These are phyloP conservation scores for Drosophila virilis DNA, from an alignment of 1,140 invertebrate genomes.

Conservation along the genomic window DNA sequence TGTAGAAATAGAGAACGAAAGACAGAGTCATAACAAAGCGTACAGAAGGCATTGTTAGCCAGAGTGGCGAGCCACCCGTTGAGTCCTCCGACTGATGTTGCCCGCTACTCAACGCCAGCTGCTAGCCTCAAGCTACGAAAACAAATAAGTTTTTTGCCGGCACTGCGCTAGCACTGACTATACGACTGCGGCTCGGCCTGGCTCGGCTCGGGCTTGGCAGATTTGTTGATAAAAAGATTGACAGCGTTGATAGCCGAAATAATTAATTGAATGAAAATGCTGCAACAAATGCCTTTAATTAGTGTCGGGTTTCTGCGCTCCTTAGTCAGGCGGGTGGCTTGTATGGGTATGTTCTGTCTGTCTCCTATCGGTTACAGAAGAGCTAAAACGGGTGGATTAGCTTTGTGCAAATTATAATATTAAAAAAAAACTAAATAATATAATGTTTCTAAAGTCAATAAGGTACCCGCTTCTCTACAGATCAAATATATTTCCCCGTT, in stretches of 20 bases:
- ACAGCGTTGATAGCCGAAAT: constrained; percentile 80
- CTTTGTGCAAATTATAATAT: background rate
- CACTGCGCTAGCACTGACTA: constrained; percentile 1
- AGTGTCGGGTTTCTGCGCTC: constrained; percentile 66
- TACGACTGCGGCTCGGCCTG: constrained; percentile 4
- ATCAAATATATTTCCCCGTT: too few species aligned
- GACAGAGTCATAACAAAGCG: constrained; percentile 42
- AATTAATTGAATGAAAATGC: constrained; percentile 82
- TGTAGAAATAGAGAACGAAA: background rate
- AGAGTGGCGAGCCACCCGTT: constrained; percentile 11
- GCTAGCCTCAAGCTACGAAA: constrained; percentile 39
- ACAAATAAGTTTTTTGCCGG: constrained; percentile 39
- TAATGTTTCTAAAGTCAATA: background rate
- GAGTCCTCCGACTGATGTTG: constrained; percentile 4
- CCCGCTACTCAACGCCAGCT: constrained; percentile 33
- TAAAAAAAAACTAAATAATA: background rate
- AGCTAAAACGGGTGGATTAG: background rate
- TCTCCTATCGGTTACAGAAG: constrained; percentile 4
- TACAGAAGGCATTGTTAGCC: constrained; percentile 52
- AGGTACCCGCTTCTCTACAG: background rate
- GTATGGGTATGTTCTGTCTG: constrained; percentile 10
- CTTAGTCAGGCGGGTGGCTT: constrained; percentile 7
- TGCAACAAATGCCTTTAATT: constrained; percentile 81
- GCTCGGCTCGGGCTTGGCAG: constrained; percentile 41
- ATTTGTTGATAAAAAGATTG: constrained; percentile 80